Base-by-base conservation (phyloP, 2,888 invertebrate species). In the Acheta domesticus region DNA sequence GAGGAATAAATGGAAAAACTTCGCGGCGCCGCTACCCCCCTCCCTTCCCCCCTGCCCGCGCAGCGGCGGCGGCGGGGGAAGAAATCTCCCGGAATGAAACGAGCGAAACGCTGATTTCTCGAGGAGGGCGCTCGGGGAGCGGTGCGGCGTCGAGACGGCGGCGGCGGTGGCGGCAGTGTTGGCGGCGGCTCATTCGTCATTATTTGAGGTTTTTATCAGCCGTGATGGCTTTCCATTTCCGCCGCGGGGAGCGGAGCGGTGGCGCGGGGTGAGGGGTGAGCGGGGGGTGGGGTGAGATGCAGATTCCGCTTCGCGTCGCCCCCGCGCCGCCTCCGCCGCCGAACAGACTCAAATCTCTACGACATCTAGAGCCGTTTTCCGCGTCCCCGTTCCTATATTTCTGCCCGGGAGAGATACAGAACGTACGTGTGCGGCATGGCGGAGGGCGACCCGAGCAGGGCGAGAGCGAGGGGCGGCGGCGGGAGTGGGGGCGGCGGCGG, bases 171-270 rank as follows among this genome's bases (percentile, higher is more conserved):
- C 23, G 23, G 23, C 23, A 3, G 23, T 3, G 23, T 2, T 23
- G 62, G n/a, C n/a, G 62, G 62, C 4, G 62, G 62, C 62, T 62
- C 62, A n/a, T 62, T 62, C 62, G 62, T 62, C 62, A 62, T 62
- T 62, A 62, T 62, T 62, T 62, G 62, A 62, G 62, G 62, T 62
- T 62, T 62, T 62, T 62, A 62, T 62, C 62, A 62, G 62, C 62
- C 62, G 62, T 62, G 62, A 62, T 62, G 62, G 62, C 62, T 62
- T 62, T 62, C 62, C 62, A 62, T 62, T 62, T 62, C 62, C 62
- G 62, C 62, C 14, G 36, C 36, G 62, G n/a, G n/a, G 62, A 8
- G 36, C 36, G 36, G 36, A 36, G 36, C 36, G 8, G 36, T 8
- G 16, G 62, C 14, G n/a, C 4, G 62, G 62, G 62, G 12, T 5